Conservation (phyloP, 1,140 invertebrate genomes). For the Heliconius hermathena region DNA sequence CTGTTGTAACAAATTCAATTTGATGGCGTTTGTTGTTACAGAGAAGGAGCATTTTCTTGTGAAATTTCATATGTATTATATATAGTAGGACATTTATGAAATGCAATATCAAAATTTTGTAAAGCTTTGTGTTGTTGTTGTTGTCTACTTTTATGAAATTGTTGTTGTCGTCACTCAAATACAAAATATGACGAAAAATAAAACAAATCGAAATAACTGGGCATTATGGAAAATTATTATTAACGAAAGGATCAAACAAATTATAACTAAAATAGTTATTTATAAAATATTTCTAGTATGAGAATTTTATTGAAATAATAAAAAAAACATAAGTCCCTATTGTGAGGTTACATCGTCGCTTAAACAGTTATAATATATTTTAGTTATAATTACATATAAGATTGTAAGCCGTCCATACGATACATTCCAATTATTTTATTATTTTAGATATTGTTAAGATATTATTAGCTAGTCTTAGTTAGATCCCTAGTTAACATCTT, state of each 20-base stretch:
- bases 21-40: too few relatives aligned
- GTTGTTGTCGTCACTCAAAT: not conserved
- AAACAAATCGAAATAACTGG: not conserved
- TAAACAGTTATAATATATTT: not conserved
- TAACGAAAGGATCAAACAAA: not conserved
- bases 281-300: too few relatives aligned
- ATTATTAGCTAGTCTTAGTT: not conserved
- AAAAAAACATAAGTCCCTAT: not conserved
- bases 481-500: not conserved
- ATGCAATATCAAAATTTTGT: too few relatives aligned
- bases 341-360: too few relatives aligned
- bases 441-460: not conserved
- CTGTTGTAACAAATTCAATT: not conserved
- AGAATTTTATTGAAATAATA: too few relatives aligned
- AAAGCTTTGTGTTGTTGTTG: too few relatives aligned
- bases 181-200: not conserved
- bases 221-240: not conserved
- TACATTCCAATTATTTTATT: slow-evolving; percentile 54
- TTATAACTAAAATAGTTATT: not conserved
- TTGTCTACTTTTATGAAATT: too few relatives aligned
- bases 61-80: too few relatives aligned
- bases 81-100: too few relatives aligned
- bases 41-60: too few relatives aligned
- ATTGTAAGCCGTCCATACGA: slow-evolving; percentile 54
- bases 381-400: slow-evolving; percentile 1